A percentile compares a stretch with the other conserved stretches of the same genome.
Conservation (phyloP, 1,140 invertebrate genomes). For the Drosophila willistoni region DNA sequence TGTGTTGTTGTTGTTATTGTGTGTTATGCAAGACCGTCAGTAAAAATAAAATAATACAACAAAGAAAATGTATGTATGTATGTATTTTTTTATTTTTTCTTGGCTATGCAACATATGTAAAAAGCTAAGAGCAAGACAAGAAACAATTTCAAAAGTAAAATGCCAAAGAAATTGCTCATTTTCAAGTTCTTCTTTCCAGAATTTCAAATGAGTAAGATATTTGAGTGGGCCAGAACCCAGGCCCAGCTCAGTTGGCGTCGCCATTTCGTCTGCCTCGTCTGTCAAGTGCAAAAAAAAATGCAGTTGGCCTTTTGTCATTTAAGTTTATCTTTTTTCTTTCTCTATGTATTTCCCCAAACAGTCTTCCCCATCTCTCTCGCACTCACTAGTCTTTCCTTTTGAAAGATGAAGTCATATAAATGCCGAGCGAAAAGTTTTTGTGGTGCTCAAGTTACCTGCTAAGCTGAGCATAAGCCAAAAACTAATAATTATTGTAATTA, state of each 20-base stretch:
- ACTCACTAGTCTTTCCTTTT: slow-evolving; percentile 11
- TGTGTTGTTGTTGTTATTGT: slow-evolving; percentile 12
- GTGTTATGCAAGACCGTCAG: slow-evolving; percentile 44
- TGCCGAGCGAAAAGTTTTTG: slow-evolving; percentile 10
- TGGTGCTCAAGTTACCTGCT: slow-evolving; percentile 22
- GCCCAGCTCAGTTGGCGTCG: slow-evolving; percentile 25
- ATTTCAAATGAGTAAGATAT: slow-evolving; percentile 55
- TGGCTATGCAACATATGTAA: slow-evolving; percentile 1
- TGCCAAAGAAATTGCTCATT: slow-evolving; percentile 70
- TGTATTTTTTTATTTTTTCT: not conserved
- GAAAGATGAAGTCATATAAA: slow-evolving; percentile 57
- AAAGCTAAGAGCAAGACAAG: slow-evolving; percentile 38
- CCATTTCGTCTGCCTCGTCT: slow-evolving; percentile 40
- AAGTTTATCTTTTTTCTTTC: not conserved
- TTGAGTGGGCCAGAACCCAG: not conserved
- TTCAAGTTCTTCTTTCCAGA: slow-evolving; percentile 48
- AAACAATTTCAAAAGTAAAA: slow-evolving; percentile 59
- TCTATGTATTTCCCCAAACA: not conserved
- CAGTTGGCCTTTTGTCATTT: slow-evolving; percentile 29
- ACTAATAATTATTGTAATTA: slow-evolving; percentile 2
- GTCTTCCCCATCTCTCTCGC: not conserved
- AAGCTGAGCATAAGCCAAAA: slow-evolving; percentile 32
- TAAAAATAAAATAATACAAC: slow-evolving; percentile 61
- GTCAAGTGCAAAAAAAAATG: slow-evolving; percentile 20
- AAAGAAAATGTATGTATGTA: slow-evolving; percentile 27